Conservation (phyloP, 2,113 vertebrate genomes). For the Ifrita kowaldi region DNA sequence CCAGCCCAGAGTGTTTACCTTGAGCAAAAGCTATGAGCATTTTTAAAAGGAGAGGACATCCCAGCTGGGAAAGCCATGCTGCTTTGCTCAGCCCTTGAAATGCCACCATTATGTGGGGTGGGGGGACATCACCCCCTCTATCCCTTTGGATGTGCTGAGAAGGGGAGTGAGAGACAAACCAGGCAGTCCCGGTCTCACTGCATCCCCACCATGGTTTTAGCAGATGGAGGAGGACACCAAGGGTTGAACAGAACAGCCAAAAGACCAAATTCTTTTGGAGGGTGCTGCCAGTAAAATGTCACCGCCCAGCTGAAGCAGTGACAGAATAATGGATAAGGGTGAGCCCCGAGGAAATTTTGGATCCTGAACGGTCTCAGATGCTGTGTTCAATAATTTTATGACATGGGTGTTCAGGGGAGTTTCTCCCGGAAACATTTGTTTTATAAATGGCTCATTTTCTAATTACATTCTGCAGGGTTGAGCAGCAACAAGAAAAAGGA, state of each 20-base stretch:
- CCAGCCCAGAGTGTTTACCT: neutral
- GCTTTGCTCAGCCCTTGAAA: neutral
- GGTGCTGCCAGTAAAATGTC: constrained; percentile 29
- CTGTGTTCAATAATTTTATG: constrained; percentile 42
- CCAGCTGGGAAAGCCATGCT: neutral
- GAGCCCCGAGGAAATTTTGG: constrained; percentile 29
- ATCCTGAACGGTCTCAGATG: neutral
- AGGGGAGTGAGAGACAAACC: neutral
- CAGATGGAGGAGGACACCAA: neutral
- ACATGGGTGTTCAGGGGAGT: constrained; percentile 41
- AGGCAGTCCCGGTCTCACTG: neutral
- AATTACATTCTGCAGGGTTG: constrained; percentile 39
- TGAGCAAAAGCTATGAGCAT: neutral
- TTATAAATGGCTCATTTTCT: constrained; percentile 58
- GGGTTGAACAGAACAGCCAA: neutral
- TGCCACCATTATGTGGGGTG: accelerated
- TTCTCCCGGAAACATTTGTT: constrained; percentile 49
- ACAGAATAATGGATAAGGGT: constrained; percentile 41
- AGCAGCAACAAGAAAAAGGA: constrained; percentile 5
- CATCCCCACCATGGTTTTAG: neutral
- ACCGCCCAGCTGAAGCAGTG: neutral
- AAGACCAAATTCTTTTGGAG: neutral
- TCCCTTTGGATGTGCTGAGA: neutral
- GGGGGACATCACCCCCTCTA: neutral
- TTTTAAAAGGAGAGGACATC: neutral